Evolutionary conservation across 2,888 invertebrate species (phyloP).

Genomic region (Melangyna quadrimaculata): DNA sequence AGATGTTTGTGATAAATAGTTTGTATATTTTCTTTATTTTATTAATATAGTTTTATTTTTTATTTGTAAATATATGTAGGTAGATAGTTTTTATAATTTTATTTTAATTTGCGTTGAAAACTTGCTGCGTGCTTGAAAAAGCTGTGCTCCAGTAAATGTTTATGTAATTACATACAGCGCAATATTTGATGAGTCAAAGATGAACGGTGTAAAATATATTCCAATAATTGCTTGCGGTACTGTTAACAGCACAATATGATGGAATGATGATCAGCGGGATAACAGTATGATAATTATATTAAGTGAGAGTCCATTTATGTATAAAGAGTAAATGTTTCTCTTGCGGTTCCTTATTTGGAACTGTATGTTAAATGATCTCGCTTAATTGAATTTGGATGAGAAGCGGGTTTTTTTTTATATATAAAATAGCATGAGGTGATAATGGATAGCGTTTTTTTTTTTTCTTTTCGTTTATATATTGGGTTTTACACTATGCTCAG

Average conservation of each 20-base stretch:
- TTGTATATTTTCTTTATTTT: background rate
- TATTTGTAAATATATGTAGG: too few relatives aligned
- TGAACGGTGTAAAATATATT: background rate
- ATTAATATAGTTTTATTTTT: background rate
- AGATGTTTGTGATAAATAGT: background rate
- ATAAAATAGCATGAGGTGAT: too few relatives aligned
- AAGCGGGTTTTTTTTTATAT: background rate
- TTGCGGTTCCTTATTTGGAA: background rate
- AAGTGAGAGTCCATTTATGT: background rate
- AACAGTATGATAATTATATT: background rate
- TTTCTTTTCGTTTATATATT: too few relatives aligned
- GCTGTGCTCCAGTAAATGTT: background rate
- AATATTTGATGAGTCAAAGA: background rate
- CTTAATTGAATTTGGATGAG: background rate
- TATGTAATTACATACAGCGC: background rate
- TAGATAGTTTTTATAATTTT: too few relatives aligned
- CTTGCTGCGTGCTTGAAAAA: background rate
- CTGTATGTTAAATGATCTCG: background rate
- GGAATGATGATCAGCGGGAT: background rate
- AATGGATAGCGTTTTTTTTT: too few relatives aligned
- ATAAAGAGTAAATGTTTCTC: background rate
- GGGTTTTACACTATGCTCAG: too few relatives aligned
- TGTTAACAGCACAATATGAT: too few relatives aligned
- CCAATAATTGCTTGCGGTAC: too few relatives aligned
- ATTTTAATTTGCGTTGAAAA: background rate